Percentiles rank a stretch among this genome's conserved stretches.
phyloP scores from a whole-genome alignment of 1,140 invertebrate species.

The Mizuhopecten yessoensis region DNA sequence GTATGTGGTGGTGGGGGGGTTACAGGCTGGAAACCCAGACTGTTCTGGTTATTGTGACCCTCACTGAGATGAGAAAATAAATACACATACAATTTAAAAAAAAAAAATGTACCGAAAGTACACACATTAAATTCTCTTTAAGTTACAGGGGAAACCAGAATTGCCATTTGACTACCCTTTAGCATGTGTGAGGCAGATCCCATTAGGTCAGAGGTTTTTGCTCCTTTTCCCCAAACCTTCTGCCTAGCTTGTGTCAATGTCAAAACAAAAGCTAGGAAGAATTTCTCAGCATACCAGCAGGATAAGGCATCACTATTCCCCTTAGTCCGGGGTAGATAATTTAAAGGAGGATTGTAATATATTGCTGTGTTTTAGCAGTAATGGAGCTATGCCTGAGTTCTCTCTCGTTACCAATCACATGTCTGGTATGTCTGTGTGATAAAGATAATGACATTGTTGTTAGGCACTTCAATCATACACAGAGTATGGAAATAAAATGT shows the following conservation, averaged over 20 bases:
- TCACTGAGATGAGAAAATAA: background rate
- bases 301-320: background rate
- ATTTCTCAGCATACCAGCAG: background rate
- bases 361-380: background rate
- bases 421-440: background rate
- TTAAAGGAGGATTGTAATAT: too few relatives aligned
- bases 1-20: too few relatives aligned
- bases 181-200: background rate
- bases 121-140: background rate
- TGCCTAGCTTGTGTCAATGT: slow-evolving; percentile 25
- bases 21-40: too few relatives aligned
- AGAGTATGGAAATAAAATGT: too few relatives aligned
- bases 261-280: background rate
- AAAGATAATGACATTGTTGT: background rate
- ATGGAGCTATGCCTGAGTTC: background rate
- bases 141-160: background rate
- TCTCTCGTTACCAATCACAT: background rate
- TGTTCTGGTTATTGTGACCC: background rate
- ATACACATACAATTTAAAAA: background rate
- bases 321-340: background rate
- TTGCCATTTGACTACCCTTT: background rate
- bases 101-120: background rate
- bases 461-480: too few relatives aligned
- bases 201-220: background rate
- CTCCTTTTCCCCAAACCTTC: background rate